These are phyloP conservation scores for Anoncus sp. DNA, from an alignment of 2,888 invertebrate genomes.

Conservation along the genomic window DNA sequence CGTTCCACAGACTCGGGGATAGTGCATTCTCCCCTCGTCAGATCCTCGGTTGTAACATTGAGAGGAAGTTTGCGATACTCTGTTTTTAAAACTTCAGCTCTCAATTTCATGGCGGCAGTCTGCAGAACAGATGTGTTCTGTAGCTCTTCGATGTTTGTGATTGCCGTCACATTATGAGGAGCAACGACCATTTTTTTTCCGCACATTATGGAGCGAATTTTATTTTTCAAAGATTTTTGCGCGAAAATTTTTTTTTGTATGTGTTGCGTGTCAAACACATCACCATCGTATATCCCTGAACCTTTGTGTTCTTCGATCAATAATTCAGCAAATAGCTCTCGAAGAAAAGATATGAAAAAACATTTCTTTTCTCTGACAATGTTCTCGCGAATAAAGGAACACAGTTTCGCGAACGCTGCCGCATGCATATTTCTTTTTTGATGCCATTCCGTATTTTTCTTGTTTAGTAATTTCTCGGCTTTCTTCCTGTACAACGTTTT, in stretches of 20 bases:
- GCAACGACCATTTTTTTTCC: too few relatives aligned
- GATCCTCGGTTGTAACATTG: neutral
- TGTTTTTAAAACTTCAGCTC: neutral
- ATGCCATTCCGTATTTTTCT: neutral
- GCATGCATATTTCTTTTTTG: slow-evolving; percentile 1
- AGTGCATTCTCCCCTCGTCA: neutral
- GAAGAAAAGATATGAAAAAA: neutral
- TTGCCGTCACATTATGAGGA: neutral
- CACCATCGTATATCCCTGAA: neutral
- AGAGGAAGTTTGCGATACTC: neutral
- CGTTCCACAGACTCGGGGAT: neutral
- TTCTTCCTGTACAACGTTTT: neutral
- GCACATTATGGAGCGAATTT: too few relatives aligned
- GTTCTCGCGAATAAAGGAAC: neutral
- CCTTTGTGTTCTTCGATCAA: neutral
- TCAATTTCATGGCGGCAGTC: neutral
- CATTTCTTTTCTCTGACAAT: neutral
- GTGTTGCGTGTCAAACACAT: neutral
- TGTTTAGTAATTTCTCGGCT: neutral
- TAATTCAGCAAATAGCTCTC: neutral
- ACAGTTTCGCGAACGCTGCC: neutral
- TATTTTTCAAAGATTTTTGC: too few relatives aligned
- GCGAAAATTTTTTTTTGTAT: too few relatives aligned
- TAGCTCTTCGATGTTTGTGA: neutral
- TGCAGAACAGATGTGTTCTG: neutral